Evolutionary conservation across 1,140 invertebrate species (phyloP), one percentile per base, ranked within the genome.

Genomic region (Drosophila chauvacae): DNA sequence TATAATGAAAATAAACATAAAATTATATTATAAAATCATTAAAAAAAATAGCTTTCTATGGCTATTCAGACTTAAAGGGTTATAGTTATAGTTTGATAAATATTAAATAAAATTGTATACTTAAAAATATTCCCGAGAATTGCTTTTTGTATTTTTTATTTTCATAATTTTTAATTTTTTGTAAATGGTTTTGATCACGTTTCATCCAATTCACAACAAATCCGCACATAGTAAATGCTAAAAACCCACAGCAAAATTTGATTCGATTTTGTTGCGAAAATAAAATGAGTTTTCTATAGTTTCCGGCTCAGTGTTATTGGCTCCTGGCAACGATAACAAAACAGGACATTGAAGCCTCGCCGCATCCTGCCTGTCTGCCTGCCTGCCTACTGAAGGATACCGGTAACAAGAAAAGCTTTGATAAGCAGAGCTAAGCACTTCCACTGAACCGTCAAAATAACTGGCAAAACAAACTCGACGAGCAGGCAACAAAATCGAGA

Each of bases 351-450:
- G 48, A 76, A 39, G 11, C 33, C 30, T 33, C 18, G 7, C 50
- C 30, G 30, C 18, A 35, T 53, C 50, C 18, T 53, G 50, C n/a
- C 50, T 6, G 10, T 9, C 23, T 47, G 45, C 1, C 45, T 7
- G 28, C 28, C 10, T 37, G 9, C 44, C 16, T 4, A 11, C 10
- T 14, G 28, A 41, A 53, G 37, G 57, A 39, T 47, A 79, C 42
- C 33, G 68, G 71, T 53, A 77, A 77, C 63, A 84, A 61, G 42
- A 45, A 84, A 84, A 84, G 81, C 81, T 73, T 70, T 84, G 81
- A 80, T 84, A 84, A 84, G 72, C 81, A 65, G 47, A 58, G 47
- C 30, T 41, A 83, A 72, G 42, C 63, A 56, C 63, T 53, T 56
- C 30, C 68, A 70, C 45, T 70, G 61, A 66, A 70, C 68, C 44